These are phyloP conservation scores for Drosophila nebulosa DNA, from an alignment of 1,140 invertebrate species.

Conservation along the genomic window DNA sequence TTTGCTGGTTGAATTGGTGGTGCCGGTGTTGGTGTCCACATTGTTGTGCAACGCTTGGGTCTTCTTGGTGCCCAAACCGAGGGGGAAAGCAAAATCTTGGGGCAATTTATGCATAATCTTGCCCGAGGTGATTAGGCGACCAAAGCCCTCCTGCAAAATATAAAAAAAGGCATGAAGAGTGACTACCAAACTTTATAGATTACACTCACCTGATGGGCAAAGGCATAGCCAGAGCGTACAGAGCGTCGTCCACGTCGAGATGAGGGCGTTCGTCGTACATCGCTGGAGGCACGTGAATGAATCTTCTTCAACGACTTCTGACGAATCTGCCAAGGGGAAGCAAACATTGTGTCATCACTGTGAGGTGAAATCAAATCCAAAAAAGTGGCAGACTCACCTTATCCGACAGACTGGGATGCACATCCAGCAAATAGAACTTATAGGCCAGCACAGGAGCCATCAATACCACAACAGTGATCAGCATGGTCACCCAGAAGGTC, in stretches of 20 bases:
- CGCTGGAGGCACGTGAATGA: conserved; percentile 87
- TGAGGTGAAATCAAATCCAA: no score
- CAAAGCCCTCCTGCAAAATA: conserved; percentile 92
- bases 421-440: conserved; percentile 94
- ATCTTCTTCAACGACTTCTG: conserved; percentile 87
- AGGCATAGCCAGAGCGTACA: conserved; percentile 98
- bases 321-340: conserved; percentile 53
- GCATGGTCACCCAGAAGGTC: conserved; percentile 98
- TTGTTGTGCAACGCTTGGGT: conserved; percentile 53
- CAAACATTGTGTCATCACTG: neutral
- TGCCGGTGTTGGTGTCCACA: conserved; percentile 21
- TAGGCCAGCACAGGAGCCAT: conserved; percentile 97
- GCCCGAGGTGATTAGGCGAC: conserved; percentile 97
- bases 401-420: conserved; percentile 94
- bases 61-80: conserved; percentile 74
- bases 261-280: conserved; percentile 91
- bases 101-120: conserved; percentile 96
- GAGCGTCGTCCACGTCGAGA: conserved; percentile 92
- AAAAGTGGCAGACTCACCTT: conserved; percentile 83
- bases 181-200: no score
- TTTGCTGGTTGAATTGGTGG: neutral
- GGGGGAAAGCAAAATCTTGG: conserved; percentile 81
- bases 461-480: conserved; percentile 90
- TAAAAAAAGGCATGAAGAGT: neutral
- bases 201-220: conserved; percentile 88